phyloP scores from a whole-genome alignment of 2,797 vertebrate species.

The Mormyrus hasselquistii region DNA sequence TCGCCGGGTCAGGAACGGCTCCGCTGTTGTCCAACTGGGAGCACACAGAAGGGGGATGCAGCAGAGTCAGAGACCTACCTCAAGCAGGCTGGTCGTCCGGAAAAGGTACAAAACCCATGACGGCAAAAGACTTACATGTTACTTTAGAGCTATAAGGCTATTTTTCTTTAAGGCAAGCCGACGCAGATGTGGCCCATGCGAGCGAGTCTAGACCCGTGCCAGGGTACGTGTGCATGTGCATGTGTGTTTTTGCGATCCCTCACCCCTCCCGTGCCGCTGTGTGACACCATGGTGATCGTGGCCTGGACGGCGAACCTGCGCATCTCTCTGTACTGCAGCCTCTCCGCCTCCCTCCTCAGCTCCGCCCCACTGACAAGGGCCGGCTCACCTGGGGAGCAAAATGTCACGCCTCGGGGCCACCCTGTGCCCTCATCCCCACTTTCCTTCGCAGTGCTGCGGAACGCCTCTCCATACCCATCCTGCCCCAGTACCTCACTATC shows the following conservation, averaged over 20 bases:
- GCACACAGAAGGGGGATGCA: not conserved
- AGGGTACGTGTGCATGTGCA: not conserved
- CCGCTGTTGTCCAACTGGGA: not conserved
- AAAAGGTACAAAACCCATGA: not conserved
- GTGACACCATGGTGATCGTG: constrained; percentile 51
- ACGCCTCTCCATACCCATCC: not conserved
- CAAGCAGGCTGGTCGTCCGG: not conserved
- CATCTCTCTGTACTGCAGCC: constrained; percentile 58
- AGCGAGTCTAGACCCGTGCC: too few species aligned
- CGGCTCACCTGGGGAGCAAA: constrained; percentile 40
- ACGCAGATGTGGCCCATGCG: too few species aligned
- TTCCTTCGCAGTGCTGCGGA: not conserved
- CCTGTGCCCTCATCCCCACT: not conserved
- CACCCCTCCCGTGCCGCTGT: constrained; percentile 48
- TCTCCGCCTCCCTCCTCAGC: constrained; percentile 50
- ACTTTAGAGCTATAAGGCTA: not conserved
- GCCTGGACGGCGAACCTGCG: constrained; percentile 59
- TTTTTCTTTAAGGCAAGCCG: not conserved
- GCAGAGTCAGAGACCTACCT: not conserved
- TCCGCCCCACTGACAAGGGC: constrained; percentile 56
- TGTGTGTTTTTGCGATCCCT: not conserved
- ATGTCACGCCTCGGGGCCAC: not conserved
- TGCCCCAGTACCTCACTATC: not conserved
- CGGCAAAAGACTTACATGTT: not conserved
- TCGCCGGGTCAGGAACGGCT: not conserved